Conservation (phyloP, 1,140 invertebrate genomes). For the Cryptotermes secundus region DNA sequence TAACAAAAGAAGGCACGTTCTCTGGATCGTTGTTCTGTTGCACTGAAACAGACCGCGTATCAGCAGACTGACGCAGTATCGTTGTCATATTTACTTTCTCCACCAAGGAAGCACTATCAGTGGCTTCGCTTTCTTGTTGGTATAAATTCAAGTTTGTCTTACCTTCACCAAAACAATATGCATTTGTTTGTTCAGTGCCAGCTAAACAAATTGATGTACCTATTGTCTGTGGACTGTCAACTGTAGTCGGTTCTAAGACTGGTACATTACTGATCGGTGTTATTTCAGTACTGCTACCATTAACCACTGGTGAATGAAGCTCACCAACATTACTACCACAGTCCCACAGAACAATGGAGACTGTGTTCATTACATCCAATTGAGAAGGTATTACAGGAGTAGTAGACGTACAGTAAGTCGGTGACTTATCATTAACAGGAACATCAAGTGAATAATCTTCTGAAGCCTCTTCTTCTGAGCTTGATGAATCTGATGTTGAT, state of each 20-base stretch:
- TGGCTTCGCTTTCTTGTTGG: background rate
- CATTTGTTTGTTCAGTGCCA: background rate
- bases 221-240: background rate
- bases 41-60: background rate
- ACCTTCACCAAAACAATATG: background rate
- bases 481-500: conserved; percentile 36
- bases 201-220: background rate
- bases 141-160: background rate
- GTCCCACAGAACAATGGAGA: too few relatives aligned
- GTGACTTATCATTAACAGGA: background rate
- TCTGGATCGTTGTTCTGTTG: background rate
- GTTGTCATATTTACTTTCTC: background rate
- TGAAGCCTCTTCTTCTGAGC: conserved; percentile 34
- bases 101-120: background rate
- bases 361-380: too few relatives aligned
- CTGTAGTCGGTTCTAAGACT: background rate
- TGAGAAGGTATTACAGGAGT: background rate
- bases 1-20: background rate
- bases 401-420: background rate
- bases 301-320: too few relatives aligned
- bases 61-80: background rate
- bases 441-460: conserved; percentile 26
- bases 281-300: background rate
- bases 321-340: too few relatives aligned
- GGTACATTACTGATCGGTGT: background rate